Conservation (phyloP, 2,888 invertebrate species). For the Eudemis profundana region DNA sequence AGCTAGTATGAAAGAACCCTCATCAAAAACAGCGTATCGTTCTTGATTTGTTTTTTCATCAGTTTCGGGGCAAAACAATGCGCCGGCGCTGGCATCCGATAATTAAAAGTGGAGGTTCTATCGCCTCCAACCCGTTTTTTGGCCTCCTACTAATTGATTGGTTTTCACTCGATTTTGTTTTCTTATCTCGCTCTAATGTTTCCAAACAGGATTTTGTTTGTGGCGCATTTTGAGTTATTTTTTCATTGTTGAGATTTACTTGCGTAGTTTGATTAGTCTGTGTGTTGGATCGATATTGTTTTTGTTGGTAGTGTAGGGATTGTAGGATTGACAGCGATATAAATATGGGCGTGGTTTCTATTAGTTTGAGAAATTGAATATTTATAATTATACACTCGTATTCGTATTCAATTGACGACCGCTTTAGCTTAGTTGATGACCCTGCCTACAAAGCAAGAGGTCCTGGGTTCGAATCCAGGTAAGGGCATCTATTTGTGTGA, state of each 20-base stretch:
- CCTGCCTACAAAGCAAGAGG: too few species aligned
- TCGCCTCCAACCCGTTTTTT: constrained; percentile 60
- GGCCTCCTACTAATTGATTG: constrained; percentile 75
- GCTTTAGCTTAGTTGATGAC: too few species aligned
- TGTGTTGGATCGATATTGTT: constrained; percentile 11
- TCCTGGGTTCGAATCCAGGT: too few species aligned
- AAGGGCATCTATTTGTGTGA: too few species aligned
- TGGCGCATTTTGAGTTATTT: constrained; percentile 14
- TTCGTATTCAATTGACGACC: too few species aligned
- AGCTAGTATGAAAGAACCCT: neutral
- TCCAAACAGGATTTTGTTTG: constrained; percentile 50
- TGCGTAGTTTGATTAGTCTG: constrained; percentile 19
- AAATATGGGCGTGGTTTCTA: neutral
- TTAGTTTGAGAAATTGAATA: neutral
- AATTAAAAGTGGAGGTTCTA: constrained; percentile 75
- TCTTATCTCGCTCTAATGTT: constrained; percentile 55
- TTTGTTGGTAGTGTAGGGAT: constrained; percentile 15
- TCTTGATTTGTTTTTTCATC: constrained; percentile 54
- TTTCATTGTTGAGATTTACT: neutral
- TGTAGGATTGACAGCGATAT: neutral
- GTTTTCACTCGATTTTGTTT: constrained; percentile 65
- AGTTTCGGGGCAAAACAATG: constrained; percentile 59
- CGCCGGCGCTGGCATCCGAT: constrained; percentile 69
- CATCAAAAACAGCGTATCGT: neutral
- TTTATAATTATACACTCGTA: too few species aligned